Evolutionary conservation across 2,113 vertebrate genomes (phyloP).

Genomic region (Epinephelus lanceolatus): DNA sequence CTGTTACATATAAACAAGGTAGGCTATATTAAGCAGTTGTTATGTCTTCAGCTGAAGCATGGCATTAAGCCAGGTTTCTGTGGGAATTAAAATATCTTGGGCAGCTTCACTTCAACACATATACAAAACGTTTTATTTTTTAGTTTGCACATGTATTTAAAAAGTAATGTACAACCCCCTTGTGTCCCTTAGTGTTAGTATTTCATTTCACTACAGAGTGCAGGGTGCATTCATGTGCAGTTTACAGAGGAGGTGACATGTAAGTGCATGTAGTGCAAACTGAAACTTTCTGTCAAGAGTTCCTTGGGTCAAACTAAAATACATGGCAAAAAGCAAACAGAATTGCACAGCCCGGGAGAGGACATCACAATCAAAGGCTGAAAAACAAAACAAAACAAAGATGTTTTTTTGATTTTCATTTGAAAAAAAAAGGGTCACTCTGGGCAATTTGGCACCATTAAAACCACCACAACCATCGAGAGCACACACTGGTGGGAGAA

Average conservation of each 20-base stretch:
- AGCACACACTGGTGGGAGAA: too few species aligned
- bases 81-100: background rate
- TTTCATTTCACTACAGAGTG: background rate
- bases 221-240: background rate
- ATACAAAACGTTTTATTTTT: background rate
- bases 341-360: background rate
- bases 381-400: too few species aligned
- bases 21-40: background rate
- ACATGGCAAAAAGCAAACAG: background rate
- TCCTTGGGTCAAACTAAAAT: slow-evolving; percentile 1
- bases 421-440: too few species aligned
- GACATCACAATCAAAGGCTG: too few species aligned
- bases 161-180: background rate
- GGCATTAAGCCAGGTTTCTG: background rate
- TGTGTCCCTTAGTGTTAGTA: background rate
- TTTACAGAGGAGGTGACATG: background rate
- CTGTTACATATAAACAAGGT: slow-evolving; percentile 2
- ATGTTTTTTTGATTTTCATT: too few species aligned
- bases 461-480: too few species aligned
- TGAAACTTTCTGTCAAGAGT: slow-evolving; percentile 1
- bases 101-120: background rate
- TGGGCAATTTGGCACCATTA: too few species aligned
- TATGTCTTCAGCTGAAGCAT: background rate
- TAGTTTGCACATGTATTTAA: background rate
- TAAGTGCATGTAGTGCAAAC: background rate